phyloP scores from a whole-genome alignment of 2,113 vertebrate species.

The Callopanchax toddi region DNA sequence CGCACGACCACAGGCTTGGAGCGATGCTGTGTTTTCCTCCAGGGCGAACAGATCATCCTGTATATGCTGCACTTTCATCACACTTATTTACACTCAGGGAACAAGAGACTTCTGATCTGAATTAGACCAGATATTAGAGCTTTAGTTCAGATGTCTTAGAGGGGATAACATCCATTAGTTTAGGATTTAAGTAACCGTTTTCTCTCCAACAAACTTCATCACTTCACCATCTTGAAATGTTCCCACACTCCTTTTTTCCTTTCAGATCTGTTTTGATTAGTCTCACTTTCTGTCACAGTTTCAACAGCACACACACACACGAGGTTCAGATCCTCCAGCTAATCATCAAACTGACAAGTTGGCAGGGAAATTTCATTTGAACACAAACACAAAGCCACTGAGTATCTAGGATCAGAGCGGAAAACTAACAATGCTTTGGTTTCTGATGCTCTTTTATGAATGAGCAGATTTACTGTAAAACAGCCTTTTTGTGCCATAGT shows the following conservation, averaged over 20 bases:
- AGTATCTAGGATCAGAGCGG: background rate
- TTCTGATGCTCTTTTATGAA: background rate
- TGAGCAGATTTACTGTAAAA: no score
- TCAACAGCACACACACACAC: no score
- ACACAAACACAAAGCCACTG: background rate
- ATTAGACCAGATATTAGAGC: background rate
- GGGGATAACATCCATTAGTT: background rate
- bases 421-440: background rate
- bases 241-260: slow-evolving; percentile 18
- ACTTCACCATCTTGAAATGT: slow-evolving; percentile 20
- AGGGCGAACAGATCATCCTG: background rate
- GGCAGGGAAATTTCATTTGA: background rate
- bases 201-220: slow-evolving; percentile 10
- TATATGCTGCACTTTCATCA: background rate
- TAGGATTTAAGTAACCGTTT: slow-evolving; percentile 1
- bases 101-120: slow-evolving; percentile 6
- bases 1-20: slow-evolving; percentile 13
- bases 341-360: no score
- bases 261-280: background rate
- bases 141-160: background rate
- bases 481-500: no score
- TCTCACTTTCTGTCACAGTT: no score
- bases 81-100: background rate
- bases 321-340: no score
- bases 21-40: background rate